A percentile compares a stretch with the other conserved stretches of the same genome.
phyloP scores from a whole-genome alignment of 2,888 invertebrate species.

The Iphiclides podalirius region DNA sequence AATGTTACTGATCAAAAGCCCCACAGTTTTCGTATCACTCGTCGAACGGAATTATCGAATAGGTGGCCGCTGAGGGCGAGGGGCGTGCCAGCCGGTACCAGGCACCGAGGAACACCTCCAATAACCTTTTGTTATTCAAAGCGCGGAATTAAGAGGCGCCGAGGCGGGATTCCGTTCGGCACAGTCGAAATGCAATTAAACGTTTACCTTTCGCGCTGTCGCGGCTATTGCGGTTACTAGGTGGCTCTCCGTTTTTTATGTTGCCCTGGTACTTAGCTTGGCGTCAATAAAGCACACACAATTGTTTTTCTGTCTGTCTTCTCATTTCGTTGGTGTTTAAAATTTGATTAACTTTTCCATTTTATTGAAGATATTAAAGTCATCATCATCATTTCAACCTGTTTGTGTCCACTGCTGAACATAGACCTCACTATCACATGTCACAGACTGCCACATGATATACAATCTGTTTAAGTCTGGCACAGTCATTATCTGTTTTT shows the following conservation, averaged over 20 bases:
- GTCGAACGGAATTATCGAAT: constrained; percentile 43
- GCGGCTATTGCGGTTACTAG: constrained; percentile 2
- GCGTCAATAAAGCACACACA: too few species aligned
- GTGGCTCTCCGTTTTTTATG: constrained; percentile 10
- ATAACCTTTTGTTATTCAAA: constrained; percentile 66
- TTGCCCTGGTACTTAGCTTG: neutral
- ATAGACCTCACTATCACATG: too few species aligned
- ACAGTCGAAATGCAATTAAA: constrained; percentile 36
- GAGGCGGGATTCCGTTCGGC: constrained; percentile 42
- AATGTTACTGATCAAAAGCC: constrained; percentile 28
- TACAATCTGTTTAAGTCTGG: too few species aligned
- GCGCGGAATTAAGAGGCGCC: constrained; percentile 57
- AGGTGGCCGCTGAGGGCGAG: constrained; percentile 42
- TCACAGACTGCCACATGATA: too few species aligned
- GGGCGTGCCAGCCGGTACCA: constrained; percentile 52
- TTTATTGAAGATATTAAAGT: too few species aligned
- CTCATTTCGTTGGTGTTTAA: too few species aligned
- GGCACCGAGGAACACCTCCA: constrained; percentile 59
- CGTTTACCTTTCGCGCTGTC: constrained; percentile 38
- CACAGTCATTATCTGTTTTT: too few species aligned
- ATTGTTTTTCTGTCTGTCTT: neutral
- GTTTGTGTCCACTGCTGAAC: too few species aligned
- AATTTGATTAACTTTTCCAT: too few species aligned
- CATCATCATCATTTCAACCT: too few species aligned
- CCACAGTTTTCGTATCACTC: constrained; percentile 26